Evolutionary conservation across 2,888 invertebrate species (phyloP).

Genomic region (Meteorus colon): DNA sequence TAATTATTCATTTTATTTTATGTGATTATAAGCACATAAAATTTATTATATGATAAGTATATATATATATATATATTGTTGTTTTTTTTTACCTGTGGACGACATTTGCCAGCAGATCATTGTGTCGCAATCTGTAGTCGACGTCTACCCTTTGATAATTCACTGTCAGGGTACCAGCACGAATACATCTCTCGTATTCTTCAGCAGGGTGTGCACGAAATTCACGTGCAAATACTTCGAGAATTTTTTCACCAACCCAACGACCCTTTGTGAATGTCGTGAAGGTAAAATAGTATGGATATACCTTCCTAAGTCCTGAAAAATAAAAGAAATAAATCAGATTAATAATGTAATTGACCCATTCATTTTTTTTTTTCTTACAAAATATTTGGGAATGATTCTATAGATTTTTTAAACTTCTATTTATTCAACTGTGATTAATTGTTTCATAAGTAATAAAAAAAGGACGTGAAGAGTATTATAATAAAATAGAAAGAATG

Average conservation of each 20-base stretch:
- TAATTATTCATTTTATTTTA: too few relatives aligned
- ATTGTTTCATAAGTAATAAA: too few relatives aligned
- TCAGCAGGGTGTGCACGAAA: slow-evolving; percentile 96
- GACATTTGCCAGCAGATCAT: slow-evolving; percentile 93
- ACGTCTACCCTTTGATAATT: slow-evolving; percentile 94
- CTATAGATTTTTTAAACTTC: too few relatives aligned
- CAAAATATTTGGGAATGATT: too few relatives aligned
- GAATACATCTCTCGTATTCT: slow-evolving; percentile 93
- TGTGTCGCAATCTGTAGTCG: slow-evolving; percentile 93
- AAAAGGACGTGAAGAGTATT: too few relatives aligned
- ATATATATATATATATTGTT: neutral
- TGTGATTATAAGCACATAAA: too few relatives aligned
- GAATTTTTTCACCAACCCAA: slow-evolving; percentile 95
- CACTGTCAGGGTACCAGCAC: slow-evolving; percentile 92
- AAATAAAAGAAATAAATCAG: slow-evolving; percentile 23
- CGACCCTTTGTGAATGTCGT: slow-evolving; percentile 96
- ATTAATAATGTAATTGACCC: neutral
- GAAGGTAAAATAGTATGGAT: slow-evolving; percentile 97
- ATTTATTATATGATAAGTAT: too few relatives aligned
- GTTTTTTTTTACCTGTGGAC: slow-evolving; percentile 88
- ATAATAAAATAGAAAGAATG: too few relatives aligned
- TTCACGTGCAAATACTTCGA: slow-evolving; percentile 94
- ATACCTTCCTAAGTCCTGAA: slow-evolving; percentile 93
- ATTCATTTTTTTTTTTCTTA: too few relatives aligned
- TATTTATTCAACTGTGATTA: too few relatives aligned